These are phyloP conservation scores for Hippocampus barbouri DNA, from an alignment of 2,113 vertebrate species.

Conservation along the genomic window DNA sequence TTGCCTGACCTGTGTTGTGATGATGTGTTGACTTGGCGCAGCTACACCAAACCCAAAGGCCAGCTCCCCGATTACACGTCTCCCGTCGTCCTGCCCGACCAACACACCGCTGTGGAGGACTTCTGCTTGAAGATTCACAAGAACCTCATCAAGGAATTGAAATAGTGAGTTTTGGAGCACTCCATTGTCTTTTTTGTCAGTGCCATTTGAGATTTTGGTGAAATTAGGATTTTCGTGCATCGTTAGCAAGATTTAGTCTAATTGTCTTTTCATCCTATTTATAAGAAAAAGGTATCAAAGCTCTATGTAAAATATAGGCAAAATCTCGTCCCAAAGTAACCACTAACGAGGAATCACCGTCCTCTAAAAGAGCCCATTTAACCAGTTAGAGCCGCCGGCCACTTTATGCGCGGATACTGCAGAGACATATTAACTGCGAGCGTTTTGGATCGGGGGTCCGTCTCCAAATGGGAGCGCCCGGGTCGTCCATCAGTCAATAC, in stretches of 20 bases:
- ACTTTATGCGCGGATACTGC: background rate
- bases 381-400: constrained; percentile 10
- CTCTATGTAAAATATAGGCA: background rate
- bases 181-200: background rate
- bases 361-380: constrained; percentile 9
- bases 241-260: background rate
- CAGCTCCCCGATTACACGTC: constrained; percentile 96
- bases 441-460: constrained; percentile 9
- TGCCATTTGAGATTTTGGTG: background rate
- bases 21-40: constrained; percentile 49
- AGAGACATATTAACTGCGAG: constrained; percentile 23
- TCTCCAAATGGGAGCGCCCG: constrained; percentile 33
- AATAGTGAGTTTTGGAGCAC: constrained; percentile 83
- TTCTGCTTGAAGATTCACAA: constrained; percentile 99
- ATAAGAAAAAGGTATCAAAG: background rate
- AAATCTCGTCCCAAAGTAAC: background rate
- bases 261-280: background rate
- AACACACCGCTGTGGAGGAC: constrained; percentile 86
- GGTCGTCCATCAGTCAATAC: constrained; percentile 48
- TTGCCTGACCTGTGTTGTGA: constrained; percentile 1
- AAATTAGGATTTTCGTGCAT: background rate
- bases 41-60: constrained; percentile 99
- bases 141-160: constrained; percentile 96
- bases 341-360: background rate
- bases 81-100: constrained; percentile 88